phyloP scores from a whole-genome alignment of 2,113 vertebrate species.

The human region DNA sequence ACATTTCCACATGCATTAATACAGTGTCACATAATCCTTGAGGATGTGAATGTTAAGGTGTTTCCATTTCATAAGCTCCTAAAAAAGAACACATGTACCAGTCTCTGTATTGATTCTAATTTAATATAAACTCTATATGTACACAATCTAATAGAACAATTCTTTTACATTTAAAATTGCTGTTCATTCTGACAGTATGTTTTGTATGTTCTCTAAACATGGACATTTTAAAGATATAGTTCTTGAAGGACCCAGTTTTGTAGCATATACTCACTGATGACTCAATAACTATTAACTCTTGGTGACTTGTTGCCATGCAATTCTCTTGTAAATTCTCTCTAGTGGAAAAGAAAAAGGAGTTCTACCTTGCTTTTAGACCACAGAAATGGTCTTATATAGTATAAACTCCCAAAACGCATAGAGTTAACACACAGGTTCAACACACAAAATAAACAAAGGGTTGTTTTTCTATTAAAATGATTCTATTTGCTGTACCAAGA shows the following conservation, averaged over 20 bases:
- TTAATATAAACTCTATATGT: neutral
- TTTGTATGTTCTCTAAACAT: neutral
- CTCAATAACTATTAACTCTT: slow-evolving; percentile 38
- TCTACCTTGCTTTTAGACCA: slow-evolving; percentile 37
- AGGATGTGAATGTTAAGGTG: neutral
- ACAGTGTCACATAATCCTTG: neutral
- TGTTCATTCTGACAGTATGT: slow-evolving; percentile 11
- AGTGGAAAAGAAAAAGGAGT: slow-evolving; percentile 49
- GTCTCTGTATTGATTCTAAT: neutral
- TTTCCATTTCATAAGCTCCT: slow-evolving; percentile 30
- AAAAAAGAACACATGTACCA: neutral
- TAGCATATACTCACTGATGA: neutral
- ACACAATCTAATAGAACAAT: slow-evolving; percentile 9
- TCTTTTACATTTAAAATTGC: slow-evolving; percentile 20
- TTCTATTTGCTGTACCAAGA: slow-evolving; percentile 47
- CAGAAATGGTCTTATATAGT: neutral
- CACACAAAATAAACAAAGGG: slow-evolving; percentile 35
- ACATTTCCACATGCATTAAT: neutral
- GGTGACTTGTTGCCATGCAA: slow-evolving; percentile 19
- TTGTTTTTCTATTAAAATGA: slow-evolving; percentile 57
- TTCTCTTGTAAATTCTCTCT: slow-evolving; percentile 50
- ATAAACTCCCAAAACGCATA: slow-evolving; percentile 16
- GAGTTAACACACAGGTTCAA: slow-evolving; percentile 32
- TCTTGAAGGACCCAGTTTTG: slow-evolving; percentile 11
- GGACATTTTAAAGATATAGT: slow-evolving; percentile 53